Conservation (phyloP, 2,113 vertebrate genomes). For the Antennarius striatus region DNA sequence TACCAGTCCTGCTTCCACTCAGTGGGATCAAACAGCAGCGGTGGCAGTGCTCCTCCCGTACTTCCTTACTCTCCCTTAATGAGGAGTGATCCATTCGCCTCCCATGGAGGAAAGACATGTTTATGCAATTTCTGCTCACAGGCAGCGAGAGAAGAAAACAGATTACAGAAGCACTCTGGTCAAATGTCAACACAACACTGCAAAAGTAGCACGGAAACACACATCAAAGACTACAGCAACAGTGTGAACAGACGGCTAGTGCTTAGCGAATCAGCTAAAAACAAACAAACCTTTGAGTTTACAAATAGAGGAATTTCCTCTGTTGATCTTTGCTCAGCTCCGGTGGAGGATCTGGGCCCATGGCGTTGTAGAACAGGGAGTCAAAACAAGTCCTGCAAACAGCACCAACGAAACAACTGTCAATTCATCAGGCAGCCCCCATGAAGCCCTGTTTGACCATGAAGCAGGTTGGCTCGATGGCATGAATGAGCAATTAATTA, state of each 20-base stretch:
- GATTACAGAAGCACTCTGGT: slow-evolving; percentile 75
- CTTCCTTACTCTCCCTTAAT: slow-evolving; percentile 58
- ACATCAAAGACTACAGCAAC: slow-evolving; percentile 61
- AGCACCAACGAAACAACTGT: slow-evolving; percentile 47
- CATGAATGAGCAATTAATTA: slow-evolving; percentile 53
- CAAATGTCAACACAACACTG: slow-evolving; percentile 73
- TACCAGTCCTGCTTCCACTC: slow-evolving; percentile 30
- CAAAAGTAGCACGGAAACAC: slow-evolving; percentile 64
- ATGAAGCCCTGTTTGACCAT: slow-evolving; percentile 32
- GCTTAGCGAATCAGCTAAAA: slow-evolving; percentile 63
- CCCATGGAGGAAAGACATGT: slow-evolving; percentile 73
- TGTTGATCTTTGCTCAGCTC: slow-evolving; percentile 49
- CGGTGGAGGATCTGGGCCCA: slow-evolving; percentile 34
- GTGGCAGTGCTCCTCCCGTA: slow-evolving; percentile 36
- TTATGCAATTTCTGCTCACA: slow-evolving; percentile 75
- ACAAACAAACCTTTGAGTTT: slow-evolving; percentile 70
- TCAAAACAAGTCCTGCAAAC: slow-evolving; percentile 13
- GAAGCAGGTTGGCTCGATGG: slow-evolving; percentile 49
- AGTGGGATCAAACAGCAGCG: slow-evolving; percentile 33
- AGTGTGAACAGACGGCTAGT: slow-evolving; percentile 65
- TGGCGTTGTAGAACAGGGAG: slow-evolving; percentile 27
- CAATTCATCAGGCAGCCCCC: slow-evolving; percentile 37
- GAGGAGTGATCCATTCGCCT: slow-evolving; percentile 75
- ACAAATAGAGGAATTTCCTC: slow-evolving; percentile 71
- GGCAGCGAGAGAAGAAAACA: slow-evolving; percentile 71